Conservation (phyloP, 2,797 vertebrate species). For the Xyrichtys novacula region DNA sequence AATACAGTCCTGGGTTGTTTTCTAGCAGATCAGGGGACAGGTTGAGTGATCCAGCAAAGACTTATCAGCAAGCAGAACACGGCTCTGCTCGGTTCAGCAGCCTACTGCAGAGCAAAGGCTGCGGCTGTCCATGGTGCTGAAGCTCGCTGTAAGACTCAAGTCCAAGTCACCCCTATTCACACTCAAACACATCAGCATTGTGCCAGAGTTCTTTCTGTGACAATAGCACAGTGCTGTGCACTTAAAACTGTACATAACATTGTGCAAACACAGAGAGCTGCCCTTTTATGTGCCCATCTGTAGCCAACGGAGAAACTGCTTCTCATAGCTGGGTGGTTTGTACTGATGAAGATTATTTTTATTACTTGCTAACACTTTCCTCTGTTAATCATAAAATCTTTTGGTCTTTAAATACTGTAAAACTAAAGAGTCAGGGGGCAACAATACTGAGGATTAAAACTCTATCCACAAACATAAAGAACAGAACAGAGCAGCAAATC, state of each 20-base stretch:
- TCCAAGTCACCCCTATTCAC: slow-evolving; percentile 2
- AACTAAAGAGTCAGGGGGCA: background rate
- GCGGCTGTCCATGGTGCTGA: slow-evolving; percentile 79
- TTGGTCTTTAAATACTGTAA: background rate
- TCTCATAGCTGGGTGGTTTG: background rate
- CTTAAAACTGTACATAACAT: background rate
- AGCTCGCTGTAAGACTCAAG: slow-evolving; percentile 15
- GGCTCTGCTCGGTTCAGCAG: slow-evolving; percentile 51
- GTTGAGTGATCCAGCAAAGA: slow-evolving; percentile 46
- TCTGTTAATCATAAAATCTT: background rate
- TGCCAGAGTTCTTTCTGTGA: background rate
- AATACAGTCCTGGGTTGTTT: background rate
- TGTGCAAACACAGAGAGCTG: background rate
- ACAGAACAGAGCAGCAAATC: background rate
- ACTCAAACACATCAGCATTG: background rate
- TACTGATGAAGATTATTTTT: background rate
- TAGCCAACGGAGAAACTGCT: background rate
- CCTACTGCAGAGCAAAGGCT: slow-evolving; percentile 37
- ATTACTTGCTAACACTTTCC: background rate
- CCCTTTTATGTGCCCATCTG: too few species aligned
- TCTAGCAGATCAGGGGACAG: slow-evolving; percentile 42
- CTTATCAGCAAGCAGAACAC: slow-evolving; percentile 62
- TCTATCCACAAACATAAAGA: background rate
- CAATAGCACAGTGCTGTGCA: background rate
- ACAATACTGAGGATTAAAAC: background rate